Conservation (phyloP, 1,140 invertebrate genomes). For the Lordiphosa clarofinis region DNA sequence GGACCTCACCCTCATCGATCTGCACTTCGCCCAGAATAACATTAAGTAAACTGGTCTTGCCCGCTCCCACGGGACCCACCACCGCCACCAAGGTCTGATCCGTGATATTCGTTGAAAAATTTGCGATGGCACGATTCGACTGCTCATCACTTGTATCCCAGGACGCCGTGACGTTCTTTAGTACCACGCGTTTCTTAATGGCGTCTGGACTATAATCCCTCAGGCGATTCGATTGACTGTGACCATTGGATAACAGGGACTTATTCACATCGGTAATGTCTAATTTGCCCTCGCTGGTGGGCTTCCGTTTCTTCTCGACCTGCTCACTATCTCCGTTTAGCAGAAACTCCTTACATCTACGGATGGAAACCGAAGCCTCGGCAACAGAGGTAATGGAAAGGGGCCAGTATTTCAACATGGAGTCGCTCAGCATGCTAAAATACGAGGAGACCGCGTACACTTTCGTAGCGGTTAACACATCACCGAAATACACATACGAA, state of each 20-base stretch:
- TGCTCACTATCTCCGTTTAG: constrained; percentile 56
- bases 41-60: constrained; percentile 89
- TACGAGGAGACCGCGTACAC: constrained; percentile 88
- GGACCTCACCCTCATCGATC: constrained; percentile 80
- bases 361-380: constrained; percentile 85
- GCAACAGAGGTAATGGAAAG: constrained; percentile 83
- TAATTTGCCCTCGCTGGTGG: constrained; percentile 34
- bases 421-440: constrained; percentile 86
- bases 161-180: constrained; percentile 81
- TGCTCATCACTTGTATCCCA: constrained; percentile 79
- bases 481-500: constrained; percentile 85
- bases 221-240: constrained; percentile 26
- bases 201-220: constrained; percentile 65
- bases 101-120: constrained; percentile 83
- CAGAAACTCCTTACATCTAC: constrained; percentile 84
- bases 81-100: constrained; percentile 85
- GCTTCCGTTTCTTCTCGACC: constrained; percentile 37
- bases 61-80: constrained; percentile 89
- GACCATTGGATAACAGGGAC: constrained; percentile 31
- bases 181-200: constrained; percentile 67
- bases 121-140: constrained; percentile 71
- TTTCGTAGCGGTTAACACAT: constrained; percentile 86
- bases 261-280: constrained; percentile 33
- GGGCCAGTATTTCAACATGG: constrained; percentile 87
- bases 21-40: constrained; percentile 87